Evolutionary conservation across 1,140 invertebrate genomes (phyloP).

Genomic region (Drosophila elegans): DNA sequence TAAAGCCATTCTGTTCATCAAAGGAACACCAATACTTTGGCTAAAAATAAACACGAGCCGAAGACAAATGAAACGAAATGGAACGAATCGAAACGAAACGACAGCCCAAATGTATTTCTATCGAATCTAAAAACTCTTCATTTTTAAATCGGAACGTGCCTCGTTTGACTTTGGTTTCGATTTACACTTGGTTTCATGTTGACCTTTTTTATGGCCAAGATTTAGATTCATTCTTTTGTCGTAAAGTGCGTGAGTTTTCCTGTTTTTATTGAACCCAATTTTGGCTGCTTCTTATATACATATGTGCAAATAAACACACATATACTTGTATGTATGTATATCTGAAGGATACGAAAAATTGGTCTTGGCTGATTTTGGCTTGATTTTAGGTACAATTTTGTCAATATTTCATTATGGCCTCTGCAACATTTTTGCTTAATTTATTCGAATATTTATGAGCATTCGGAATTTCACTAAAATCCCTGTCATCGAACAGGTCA

Average conservation of each 20-base stretch:
- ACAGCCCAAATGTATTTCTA: conserved; percentile 9
- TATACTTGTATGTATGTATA: conserved; percentile 9
- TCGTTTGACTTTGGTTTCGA: conserved; percentile 33
- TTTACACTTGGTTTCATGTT: conserved; percentile 47
- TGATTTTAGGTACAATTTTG: background rate
- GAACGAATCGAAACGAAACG: conserved; percentile 6
- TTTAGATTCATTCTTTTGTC: conserved; percentile 42
- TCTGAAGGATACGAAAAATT: conserved; percentile 9
- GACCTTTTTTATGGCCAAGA: conserved; percentile 45
- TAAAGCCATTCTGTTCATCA: conserved; percentile 3
- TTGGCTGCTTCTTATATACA: conserved; percentile 38
- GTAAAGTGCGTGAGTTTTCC: conserved; percentile 46
- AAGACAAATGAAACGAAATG: conserved; percentile 1
- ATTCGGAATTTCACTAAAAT: conserved; percentile 23
- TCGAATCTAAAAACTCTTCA: conserved; percentile 34
- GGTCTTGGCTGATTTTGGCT: conserved; percentile 1
- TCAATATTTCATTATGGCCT: conserved; percentile 18
- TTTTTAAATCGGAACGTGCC: conserved; percentile 59
- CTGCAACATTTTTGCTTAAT: conserved; percentile 15
- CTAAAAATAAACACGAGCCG: conserved; percentile 1
- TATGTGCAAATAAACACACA: background rate
- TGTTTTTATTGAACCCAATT: conserved; percentile 69
- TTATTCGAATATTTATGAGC: conserved; percentile 41
- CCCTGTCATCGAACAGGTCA: conserved; percentile 11
- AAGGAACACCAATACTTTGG: background rate